These are phyloP conservation scores for Anarsia innoxiella DNA, from an alignment of 2,888 invertebrate species.

Conservation along the genomic window DNA sequence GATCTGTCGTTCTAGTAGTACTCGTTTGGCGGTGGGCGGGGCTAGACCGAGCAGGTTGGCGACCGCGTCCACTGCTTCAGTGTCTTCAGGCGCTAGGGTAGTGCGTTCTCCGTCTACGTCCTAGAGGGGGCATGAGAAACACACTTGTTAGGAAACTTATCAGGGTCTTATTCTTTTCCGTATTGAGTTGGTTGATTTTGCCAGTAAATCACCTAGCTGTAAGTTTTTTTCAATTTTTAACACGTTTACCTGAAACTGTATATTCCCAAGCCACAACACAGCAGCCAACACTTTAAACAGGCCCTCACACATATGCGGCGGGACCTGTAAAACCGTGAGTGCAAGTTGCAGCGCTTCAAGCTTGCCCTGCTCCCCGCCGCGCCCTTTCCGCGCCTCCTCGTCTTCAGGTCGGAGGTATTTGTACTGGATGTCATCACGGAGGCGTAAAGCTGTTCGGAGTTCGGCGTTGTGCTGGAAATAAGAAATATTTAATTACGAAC, in stretches of 20 bases:
- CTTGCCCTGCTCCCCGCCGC: conserved; percentile 63
- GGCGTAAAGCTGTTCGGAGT: conserved; percentile 81
- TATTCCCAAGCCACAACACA: conserved; percentile 92
- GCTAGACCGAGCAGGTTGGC: conserved; percentile 86
- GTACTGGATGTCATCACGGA: conserved; percentile 85
- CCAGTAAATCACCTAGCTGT: too few relatives aligned
- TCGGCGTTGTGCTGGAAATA: conserved; percentile 82
- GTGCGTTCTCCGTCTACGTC: conserved; percentile 92
- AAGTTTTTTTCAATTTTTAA: too few relatives aligned
- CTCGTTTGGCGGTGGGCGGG: conserved; percentile 83
- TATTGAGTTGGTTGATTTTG: too few relatives aligned
- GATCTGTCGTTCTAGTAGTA: conserved; percentile 86
- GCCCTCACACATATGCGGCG: conserved; percentile 89
- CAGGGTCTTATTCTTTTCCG: too few relatives aligned
- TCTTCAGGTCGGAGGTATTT: conserved; percentile 90
- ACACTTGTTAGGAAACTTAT: too few relatives aligned
- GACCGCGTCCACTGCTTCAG: conserved; percentile 82
- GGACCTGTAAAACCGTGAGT: conserved; percentile 91
- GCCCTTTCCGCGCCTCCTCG: conserved; percentile 62
- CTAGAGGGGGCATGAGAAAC: too few relatives aligned
- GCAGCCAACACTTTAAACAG: conserved; percentile 92
- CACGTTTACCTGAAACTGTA: conserved; percentile 80
- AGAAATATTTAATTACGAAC: too few relatives aligned
- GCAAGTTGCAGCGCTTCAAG: conserved; percentile 91
- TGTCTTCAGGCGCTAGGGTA: conserved; percentile 79